Base-by-base conservation (phyloP, 2,113 vertebrate species). In the Bos javanicus region DNA sequence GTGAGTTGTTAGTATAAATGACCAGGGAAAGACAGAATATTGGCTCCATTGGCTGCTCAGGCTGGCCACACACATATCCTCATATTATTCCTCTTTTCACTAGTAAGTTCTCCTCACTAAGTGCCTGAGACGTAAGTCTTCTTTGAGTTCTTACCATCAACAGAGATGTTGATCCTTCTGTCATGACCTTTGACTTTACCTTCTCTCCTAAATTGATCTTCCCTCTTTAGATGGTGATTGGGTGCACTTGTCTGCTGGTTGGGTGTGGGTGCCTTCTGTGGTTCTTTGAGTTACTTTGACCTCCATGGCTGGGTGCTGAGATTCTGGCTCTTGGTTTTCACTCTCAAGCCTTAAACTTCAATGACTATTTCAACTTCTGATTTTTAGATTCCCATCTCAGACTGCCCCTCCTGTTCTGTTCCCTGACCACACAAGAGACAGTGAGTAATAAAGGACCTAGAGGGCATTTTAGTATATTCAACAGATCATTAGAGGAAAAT, bases 231-330 rank as follows among this genome's bases (percentile, higher is more conserved):
- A 43, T 30, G 33, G 21, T 54, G 23, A 26, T 33, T 84, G 48
- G 10, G 13, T n/a, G 6, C 3, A 56, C 14, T 11, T 28, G 36
- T 86, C 2, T 10, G 16, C 30, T 52, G 52, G 19, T 64, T 82
- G 56, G 7, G 14, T 2, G 6, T 56, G 4, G 1, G 7, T 36
- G 11, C 0, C 17, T 54, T 19, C 8, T 30, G 2, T 13, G 10
- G 6, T 14, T 39, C 19, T 36, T 3, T 59, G 21, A 54, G 23
- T 33, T 93, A 23, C 16, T 30, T 91, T 19, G 30, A 28, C 36
- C 8, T 64, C 30, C 25, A 5, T 48, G 62, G 8, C 26, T 11
- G 21, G 2, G 17, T 56, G 33, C 80, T 10, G 6, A 52, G 36
- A 50, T 78, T 81, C 43, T 57, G 33, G 1, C 11, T 83, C 14